Percentiles rank a stretch among this genome's conserved stretches.
phyloP scores from a whole-genome alignment of 2,888 invertebrate genomes.

The Caradrina clavipalpis region DNA sequence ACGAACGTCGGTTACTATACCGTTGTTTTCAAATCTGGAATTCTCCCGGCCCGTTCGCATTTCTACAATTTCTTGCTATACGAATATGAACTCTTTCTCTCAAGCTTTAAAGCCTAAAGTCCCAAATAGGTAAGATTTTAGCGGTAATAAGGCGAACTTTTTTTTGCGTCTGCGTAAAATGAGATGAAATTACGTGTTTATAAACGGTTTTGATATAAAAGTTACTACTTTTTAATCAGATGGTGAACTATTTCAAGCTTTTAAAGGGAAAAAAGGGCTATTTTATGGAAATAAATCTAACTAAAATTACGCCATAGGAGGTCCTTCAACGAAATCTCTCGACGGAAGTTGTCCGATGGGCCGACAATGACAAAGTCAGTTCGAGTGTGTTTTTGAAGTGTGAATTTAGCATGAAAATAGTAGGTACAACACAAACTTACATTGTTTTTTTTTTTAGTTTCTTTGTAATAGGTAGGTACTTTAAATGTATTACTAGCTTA shows the following conservation, averaged over 20 bases:
- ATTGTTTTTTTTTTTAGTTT: not conserved
- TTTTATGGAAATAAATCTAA: not conserved
- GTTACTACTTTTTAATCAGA: slow-evolving; percentile 25
- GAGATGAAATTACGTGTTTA: slow-evolving; percentile 47
- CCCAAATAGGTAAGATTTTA: slow-evolving; percentile 17
- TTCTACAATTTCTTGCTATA: slow-evolving; percentile 30
- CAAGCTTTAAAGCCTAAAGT: not conserved
- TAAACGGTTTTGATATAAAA: slow-evolving; percentile 15
- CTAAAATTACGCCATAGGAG: slow-evolving; percentile 17
- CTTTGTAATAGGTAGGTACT: no score
- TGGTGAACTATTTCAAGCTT: slow-evolving; percentile 12
- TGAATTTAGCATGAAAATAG: slow-evolving; percentile 1
- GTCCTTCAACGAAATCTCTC: slow-evolving; percentile 6
- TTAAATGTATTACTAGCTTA: no score
- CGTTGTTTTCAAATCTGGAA: slow-evolving; percentile 82
- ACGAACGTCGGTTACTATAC: slow-evolving; percentile 64
- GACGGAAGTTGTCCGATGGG: slow-evolving; percentile 29
- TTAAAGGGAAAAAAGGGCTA: not conserved
- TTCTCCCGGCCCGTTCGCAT: slow-evolving; percentile 69
- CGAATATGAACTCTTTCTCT: slow-evolving; percentile 24
- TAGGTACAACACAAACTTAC: not conserved
- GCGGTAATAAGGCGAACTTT: slow-evolving; percentile 42
- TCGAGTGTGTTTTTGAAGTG: slow-evolving; percentile 30
- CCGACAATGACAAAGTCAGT: slow-evolving; percentile 17
- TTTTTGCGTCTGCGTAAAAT: slow-evolving; percentile 42